Percentiles rank a stretch among this genome's conserved stretches.
These are phyloP conservation scores for Epinephelus awoara DNA, from an alignment of 2,797 vertebrate genomes.

Conservation along the genomic window DNA sequence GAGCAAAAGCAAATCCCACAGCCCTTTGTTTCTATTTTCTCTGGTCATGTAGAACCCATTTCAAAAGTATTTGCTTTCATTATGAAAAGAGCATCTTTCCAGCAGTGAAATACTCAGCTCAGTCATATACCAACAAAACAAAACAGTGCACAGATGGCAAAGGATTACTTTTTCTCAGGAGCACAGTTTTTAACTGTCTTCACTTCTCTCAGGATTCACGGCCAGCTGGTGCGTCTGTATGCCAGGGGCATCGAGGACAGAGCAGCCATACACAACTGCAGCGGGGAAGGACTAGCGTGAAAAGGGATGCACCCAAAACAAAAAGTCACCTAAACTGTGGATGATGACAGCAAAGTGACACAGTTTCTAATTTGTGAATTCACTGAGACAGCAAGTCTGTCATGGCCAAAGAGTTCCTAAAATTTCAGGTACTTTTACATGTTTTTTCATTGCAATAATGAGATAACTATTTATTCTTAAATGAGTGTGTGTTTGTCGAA, in stretches of 20 bases:
- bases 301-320: conserved; percentile 50
- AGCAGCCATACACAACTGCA: conserved; percentile 32
- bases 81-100: no score
- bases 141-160: background rate
- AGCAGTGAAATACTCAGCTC: background rate
- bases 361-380: conserved; percentile 1
- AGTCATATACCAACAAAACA: background rate
- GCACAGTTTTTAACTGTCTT: conserved; percentile 16
- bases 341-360: background rate
- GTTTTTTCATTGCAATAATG: conserved; percentile 32
- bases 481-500: conserved; percentile 24
- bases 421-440: conserved; percentile 54
- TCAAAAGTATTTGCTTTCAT: background rate
- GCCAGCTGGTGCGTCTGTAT: conserved; percentile 87
- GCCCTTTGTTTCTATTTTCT: no score
- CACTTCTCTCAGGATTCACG: conserved; percentile 77
- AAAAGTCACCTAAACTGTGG: conserved; percentile 1
- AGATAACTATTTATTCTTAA: conserved; percentile 58
- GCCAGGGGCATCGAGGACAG: conserved; percentile 85
- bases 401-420: conserved; percentile 42
- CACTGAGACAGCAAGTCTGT: conserved; percentile 1
- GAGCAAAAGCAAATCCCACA: no score
- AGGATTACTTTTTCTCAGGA: background rate
- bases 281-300: conserved; percentile 50
- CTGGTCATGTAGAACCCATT: no score